Evolutionary conservation across 1,140 invertebrate species (phyloP).

Genomic region (Drosophila ananassae): DNA sequence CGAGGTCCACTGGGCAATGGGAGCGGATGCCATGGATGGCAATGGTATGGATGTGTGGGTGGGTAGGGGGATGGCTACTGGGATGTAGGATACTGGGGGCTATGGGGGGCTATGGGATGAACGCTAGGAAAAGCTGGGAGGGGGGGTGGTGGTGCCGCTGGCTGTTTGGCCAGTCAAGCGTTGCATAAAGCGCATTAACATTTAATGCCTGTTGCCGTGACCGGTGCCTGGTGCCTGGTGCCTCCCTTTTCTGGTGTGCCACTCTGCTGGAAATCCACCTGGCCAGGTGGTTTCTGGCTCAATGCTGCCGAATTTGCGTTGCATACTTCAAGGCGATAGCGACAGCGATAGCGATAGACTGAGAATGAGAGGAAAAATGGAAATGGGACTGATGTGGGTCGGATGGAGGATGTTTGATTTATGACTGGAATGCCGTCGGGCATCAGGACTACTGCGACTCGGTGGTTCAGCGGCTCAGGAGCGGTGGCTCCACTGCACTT

Average conservation of each 20-base stretch:
- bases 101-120: neutral
- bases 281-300: constrained; percentile 5
- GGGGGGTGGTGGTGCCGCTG: constrained; percentile 13
- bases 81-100: too few species aligned
- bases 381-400: neutral
- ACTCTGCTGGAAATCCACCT: neutral
- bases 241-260: neutral
- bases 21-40: neutral
- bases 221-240: neutral
- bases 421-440: constrained; percentile 31
- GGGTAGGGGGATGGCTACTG: too few species aligned
- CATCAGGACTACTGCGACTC: neutral
- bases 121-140: constrained; percentile 4
- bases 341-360: too few species aligned
- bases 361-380: neutral
- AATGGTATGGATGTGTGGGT: neutral
- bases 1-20: constrained; percentile 2
- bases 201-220: constrained; percentile 52
- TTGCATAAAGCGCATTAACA: constrained; percentile 66
- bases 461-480: neutral
- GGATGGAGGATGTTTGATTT: constrained; percentile 47
- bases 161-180: constrained; percentile 53
- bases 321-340: constrained; percentile 41
- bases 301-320: constrained; percentile 40
- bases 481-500: constrained; percentile 8